phyloP scores from a whole-genome alignment of 1,140 invertebrate genomes.

The Achatina immaculata region DNA sequence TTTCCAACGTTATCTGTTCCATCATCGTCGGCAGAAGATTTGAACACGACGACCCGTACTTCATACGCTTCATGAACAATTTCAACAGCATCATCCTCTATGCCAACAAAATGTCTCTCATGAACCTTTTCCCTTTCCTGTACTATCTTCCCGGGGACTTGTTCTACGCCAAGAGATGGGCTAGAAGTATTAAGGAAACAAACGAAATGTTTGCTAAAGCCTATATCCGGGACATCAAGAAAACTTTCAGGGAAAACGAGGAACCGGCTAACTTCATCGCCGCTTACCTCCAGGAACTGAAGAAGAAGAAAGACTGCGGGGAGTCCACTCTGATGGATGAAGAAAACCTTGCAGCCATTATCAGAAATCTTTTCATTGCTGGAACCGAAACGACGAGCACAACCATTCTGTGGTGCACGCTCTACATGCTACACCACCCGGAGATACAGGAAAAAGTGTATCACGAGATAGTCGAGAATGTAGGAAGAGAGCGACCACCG shows the following conservation, averaged over 20 bases:
- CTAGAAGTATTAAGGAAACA: neutral
- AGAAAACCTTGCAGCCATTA: neutral
- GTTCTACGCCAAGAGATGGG: neutral
- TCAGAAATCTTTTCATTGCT: constrained; percentile 43
- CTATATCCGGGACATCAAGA: neutral
- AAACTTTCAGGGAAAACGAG: neutral
- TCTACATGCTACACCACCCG: constrained; percentile 83
- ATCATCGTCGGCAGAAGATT: neutral
- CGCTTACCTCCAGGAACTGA: neutral
- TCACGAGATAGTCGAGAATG: constrained; percentile 86
- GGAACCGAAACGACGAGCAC: constrained; percentile 49
- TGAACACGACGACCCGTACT: constrained; percentile 2
- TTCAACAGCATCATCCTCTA: neutral
- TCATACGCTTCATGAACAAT: neutral
- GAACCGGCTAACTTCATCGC: neutral
- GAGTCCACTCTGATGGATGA: neutral
- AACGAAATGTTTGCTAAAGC: neutral
- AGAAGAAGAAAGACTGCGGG: neutral
- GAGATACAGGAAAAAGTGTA: constrained; percentile 83
- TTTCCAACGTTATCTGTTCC: constrained; percentile 9
- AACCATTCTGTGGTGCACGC: constrained; percentile 77
- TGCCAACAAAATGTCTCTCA: neutral
- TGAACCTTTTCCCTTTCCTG: neutral
- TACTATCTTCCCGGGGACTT: constrained; percentile 13
- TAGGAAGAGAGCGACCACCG: constrained; percentile 79